A percentile compares a stretch with the other conserved stretches of the same genome.
These are phyloP conservation scores for Polylopha cassiicola DNA, from an alignment of 2,888 invertebrate genomes.

Conservation along the genomic window DNA sequence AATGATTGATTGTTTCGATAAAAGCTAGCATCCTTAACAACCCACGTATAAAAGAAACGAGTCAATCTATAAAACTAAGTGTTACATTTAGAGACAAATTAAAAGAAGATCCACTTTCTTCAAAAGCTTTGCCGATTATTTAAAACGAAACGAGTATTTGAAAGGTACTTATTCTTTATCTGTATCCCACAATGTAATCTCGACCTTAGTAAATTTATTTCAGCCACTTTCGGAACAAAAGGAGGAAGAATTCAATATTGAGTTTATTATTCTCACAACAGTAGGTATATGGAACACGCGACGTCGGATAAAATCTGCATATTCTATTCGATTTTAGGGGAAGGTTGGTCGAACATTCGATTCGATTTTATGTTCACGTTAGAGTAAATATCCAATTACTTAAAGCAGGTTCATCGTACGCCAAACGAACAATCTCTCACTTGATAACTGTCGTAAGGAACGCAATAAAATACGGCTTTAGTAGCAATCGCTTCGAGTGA, in stretches of 20 bases:
- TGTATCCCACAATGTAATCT: constrained; percentile 16
- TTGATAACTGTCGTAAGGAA: constrained; percentile 37
- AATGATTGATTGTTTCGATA: no score
- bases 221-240: constrained; percentile 18
- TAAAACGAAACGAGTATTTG: constrained; percentile 4
- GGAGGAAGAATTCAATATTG: constrained; percentile 19
- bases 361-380: constrained; percentile 52
- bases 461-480: constrained; percentile 36
- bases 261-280: constrained; percentile 22
- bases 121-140: neutral
- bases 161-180: constrained; percentile 6
- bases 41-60: no score
- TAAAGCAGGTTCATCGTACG: constrained; percentile 39
- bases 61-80: no score
- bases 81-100: no score
- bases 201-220: constrained; percentile 21
- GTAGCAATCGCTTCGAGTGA: constrained; percentile 22
- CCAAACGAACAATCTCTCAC: constrained; percentile 33
- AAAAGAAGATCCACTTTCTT: no score
- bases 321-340: constrained; percentile 41
- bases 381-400: constrained; percentile 63
- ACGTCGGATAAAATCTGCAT: constrained; percentile 20
- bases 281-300: constrained; percentile 14
- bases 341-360: constrained; percentile 35
- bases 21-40: no score